Evolutionary conservation across 2,113 vertebrate species (phyloP).

Genomic region (Halcyon malimbica): DNA sequence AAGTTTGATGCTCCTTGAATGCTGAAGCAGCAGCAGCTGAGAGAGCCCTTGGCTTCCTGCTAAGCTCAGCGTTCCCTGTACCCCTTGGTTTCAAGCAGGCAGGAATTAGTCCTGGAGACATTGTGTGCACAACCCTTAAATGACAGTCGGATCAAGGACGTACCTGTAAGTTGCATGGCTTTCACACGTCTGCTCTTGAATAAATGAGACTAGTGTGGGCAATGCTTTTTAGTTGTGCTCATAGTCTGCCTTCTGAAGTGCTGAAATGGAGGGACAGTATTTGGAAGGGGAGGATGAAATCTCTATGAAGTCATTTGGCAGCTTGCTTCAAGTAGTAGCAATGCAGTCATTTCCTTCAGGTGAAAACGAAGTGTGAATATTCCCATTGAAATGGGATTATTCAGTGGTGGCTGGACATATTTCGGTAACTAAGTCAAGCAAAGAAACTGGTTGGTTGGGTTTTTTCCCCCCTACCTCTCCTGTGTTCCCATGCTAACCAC

Average conservation of each 20-base stretch:
- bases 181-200: not conserved
- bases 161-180: not conserved
- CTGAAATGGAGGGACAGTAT: not conserved
- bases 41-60: not conserved
- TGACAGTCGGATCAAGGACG: not conserved
- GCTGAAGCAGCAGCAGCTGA: not conserved
- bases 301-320: not conserved
- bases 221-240: not conserved
- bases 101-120: not conserved
- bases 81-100: not conserved
- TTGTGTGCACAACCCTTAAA: rapidly evolving
- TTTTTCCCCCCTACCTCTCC: not conserved
- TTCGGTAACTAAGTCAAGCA: not conserved
- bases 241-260: not conserved
- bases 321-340: not conserved
- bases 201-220: not conserved
- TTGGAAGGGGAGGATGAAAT: not conserved
- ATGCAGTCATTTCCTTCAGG: not conserved
- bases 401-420: not conserved
- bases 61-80: not conserved
- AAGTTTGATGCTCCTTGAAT: not conserved
- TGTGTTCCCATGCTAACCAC: not conserved
- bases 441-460: not conserved
- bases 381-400: not conserved
- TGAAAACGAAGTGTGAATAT: not conserved